These are phyloP conservation scores for Cephonodes hylas DNA, from an alignment of 2,888 invertebrate species.

Conservation along the genomic window DNA sequence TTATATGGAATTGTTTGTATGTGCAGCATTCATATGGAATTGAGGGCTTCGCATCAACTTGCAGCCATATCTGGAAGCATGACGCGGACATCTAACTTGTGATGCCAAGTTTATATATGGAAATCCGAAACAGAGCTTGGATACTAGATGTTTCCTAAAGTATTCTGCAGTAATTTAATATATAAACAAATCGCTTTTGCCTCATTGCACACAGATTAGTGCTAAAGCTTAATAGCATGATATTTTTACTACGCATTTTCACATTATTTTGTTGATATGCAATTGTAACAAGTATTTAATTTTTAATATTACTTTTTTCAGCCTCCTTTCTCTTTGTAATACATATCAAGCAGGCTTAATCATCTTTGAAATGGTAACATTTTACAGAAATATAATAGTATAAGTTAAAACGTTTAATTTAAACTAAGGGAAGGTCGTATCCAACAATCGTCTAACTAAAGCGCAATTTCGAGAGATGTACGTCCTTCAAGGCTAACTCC, in stretches of 20 bases:
- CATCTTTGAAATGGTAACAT: too few species aligned
- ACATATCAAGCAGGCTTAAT: too few species aligned
- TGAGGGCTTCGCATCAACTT: neutral
- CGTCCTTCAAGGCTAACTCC: constrained; percentile 49
- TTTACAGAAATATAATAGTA: neutral
- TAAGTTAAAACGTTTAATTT: neutral
- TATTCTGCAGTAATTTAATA: too few species aligned
- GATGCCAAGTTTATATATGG: neutral
- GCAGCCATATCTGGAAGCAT: neutral
- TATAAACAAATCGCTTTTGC: too few species aligned
- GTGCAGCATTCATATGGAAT: neutral
- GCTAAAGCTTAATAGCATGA: too few species aligned
- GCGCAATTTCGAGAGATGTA: constrained; percentile 13
- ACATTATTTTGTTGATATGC: too few species aligned
- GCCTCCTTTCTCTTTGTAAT: too few species aligned
- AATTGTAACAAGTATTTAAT: too few species aligned
- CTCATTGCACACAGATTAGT: too few species aligned
- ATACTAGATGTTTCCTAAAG: neutral
- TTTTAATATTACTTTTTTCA: too few species aligned
- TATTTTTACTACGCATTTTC: too few species aligned
- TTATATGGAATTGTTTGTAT: neutral
- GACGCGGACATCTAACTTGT: neutral
- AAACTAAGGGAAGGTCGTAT: neutral
- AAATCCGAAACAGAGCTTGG: neutral
- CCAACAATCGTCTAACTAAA: neutral